Evolutionary conservation across 1,140 invertebrate species (phyloP).

Genomic region (Drosophila erecta): DNA sequence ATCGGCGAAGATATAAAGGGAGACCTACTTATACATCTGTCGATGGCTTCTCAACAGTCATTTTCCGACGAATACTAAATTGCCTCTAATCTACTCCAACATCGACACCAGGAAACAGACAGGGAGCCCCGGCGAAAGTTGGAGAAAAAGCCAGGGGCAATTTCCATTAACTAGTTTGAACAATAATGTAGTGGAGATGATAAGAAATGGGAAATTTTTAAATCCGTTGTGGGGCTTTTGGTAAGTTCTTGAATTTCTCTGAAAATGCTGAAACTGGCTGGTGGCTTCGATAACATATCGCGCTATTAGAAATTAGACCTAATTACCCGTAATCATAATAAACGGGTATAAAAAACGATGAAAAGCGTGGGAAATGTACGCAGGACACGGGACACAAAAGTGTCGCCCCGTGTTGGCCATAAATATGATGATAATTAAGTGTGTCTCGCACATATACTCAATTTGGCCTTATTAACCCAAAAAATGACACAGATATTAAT

Average conservation of each 20-base stretch:
- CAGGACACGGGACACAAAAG: conserved; percentile 10
- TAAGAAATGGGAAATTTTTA: not conserved
- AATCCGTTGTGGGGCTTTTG: no score
- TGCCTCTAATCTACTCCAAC: conserved; percentile 42
- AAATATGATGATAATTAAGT: conserved; percentile 83
- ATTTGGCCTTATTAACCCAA: conserved; percentile 81
- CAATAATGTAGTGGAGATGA: not conserved
- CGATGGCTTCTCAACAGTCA: conserved; percentile 44
- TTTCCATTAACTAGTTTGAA: not conserved
- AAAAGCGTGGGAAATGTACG: conserved; percentile 1
- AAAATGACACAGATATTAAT: conserved; percentile 83
- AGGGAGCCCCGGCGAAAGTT: not conserved
- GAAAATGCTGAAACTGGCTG: no score
- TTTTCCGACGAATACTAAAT: conserved; percentile 33
- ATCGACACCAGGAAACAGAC: conserved; percentile 27
- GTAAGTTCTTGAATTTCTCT: no score
- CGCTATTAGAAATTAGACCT: conserved; percentile 22
- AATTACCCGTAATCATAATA: conserved; percentile 52
- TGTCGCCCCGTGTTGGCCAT: conserved; percentile 46
- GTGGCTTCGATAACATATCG: not conserved
- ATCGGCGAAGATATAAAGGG: conserved; percentile 2
- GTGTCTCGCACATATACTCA: conserved; percentile 79
- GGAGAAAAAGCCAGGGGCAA: not conserved
- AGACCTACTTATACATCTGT: conserved; percentile 12
- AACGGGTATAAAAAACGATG: conserved; percentile 38